These are phyloP conservation scores for Aporophyla nigra DNA, from an alignment of 2,888 invertebrate species.

Conservation along the genomic window DNA sequence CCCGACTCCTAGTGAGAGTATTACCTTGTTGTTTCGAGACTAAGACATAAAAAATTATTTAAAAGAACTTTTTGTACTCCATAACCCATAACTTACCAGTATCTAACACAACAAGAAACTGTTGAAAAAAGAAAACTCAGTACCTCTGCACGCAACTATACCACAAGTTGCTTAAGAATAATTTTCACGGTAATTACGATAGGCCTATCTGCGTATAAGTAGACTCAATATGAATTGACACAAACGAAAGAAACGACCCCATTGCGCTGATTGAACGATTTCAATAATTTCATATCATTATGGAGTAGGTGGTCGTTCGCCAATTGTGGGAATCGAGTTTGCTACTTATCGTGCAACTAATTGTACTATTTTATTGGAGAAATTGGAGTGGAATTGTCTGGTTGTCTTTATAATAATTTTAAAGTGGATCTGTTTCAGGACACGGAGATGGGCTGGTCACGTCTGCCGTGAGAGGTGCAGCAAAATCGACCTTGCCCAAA, in stretches of 20 bases:
- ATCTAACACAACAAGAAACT: neutral
- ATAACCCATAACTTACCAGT: no score
- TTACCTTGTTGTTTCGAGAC: no score
- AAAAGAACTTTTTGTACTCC: no score
- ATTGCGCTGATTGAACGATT: constrained; percentile 61
- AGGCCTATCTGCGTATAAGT: constrained; percentile 77
- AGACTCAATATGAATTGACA: constrained; percentile 74
- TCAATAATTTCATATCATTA: constrained; percentile 41
- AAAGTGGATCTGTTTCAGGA: neutral
- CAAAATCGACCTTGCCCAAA: neutral
- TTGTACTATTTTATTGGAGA: neutral
- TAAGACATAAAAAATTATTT: no score
- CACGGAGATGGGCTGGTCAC: neutral
- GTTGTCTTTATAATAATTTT: neutral
- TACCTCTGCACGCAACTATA: constrained; percentile 69
- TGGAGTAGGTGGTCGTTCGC: neutral
- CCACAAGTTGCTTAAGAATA: constrained; percentile 79
- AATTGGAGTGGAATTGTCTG: neutral
- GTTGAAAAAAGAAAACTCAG: neutral
- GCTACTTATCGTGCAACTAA: neutral
- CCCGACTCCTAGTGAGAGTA: no score
- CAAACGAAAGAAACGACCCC: constrained; percentile 50
- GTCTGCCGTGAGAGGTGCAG: neutral
- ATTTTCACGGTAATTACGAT: constrained; percentile 84
- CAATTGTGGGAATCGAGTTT: neutral